Evolutionary conservation across 1,140 invertebrate species (phyloP), one percentile per base, ranked within the genome.

Genomic region (Sarcophaga bullata): DNA sequence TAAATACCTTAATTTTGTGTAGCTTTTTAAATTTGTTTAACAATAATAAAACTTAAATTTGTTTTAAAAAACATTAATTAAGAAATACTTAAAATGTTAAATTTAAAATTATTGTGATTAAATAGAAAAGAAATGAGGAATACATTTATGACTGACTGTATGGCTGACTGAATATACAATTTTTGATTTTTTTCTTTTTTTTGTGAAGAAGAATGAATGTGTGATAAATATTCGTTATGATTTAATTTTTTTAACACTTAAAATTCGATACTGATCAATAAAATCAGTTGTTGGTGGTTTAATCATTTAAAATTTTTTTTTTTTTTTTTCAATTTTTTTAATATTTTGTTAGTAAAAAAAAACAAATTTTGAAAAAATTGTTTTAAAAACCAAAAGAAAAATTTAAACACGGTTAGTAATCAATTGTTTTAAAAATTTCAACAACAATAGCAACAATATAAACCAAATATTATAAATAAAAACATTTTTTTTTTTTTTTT

Each of bases 251-350:
- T 72, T 50, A 81, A 72, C 78, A 25, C 78, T 13, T 58, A 50
- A 73, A 88, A 88, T 90, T 88, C 88, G 88, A 89, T 89, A 88
- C 88, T 90, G 88, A 90, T 90, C 88, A 90, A 90, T 90, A 86
- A 89, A 90, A 90, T 88, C 88, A 89, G 88, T 89, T 85, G 48
- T n/a, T 82, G 49, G 58, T 68, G 19, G 47, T 62, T 17, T 80
- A 54, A 3, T 48, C 49, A n/a, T 49, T 73, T 81, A 13, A 54
- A 78, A 80, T 11, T 47, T 19, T 25, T 25, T 11, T 47, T 68
- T 25, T 25, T 13, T 19, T 25, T 68, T 25, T 17, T 81, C 13
- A 52, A 58, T 37, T 37, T 37, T 37, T 37, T 37, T 37, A 37
- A 37, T 37, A 37, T 37, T 37, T 25, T 15, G 47, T 68, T 76